Evolutionary conservation across 1,140 invertebrate species (phyloP), one percentile per base, ranked within the genome.

Genomic region (Drosophila yakuba): DNA sequence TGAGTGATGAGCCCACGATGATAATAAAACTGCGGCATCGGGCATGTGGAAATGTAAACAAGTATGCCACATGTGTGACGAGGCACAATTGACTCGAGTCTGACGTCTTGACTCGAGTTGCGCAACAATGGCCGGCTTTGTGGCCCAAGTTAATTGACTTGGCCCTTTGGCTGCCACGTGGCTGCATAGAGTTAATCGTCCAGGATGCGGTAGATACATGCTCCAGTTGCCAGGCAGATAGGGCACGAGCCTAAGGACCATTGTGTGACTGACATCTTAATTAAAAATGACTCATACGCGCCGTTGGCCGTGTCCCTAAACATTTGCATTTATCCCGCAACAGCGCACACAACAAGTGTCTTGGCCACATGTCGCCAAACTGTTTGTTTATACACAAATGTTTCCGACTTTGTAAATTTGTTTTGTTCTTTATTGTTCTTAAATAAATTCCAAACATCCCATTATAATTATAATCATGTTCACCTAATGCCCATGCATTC

Each of bases 331-430:
- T 41, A 25, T 32, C 35, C 47, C 4, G 47, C 52, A 58, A 58
- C 62, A 59, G 6, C 72, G 82, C 82, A 67, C 63, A 79, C 83
- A 88, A 88, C 83, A 88, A 88, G 83, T 86, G 83, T 79, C 47
- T 74, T 55, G 23, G 67, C 60, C 50, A 78, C 74, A 32, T 32
- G 32, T 8, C 8, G 32, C 32, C 8, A 32, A 32, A 8, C 1
- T 8, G 7, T 66, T 10, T 56, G 63, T 12, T 35, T 28, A 28
- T 12, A 28, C 45, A 6, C 39, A 47, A 35, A 44, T 72, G 52
- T 51, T 36, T 36, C 51, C 32, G 6, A 20, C 2, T 12, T 8
- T 38, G 39, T 41, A 52, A 48, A 10, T 5, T 11, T 11, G 11
- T 32, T 32, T 10, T 32, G 32, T 3, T 3, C 8, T 32, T 32